Percentiles rank a stretch among this genome's conserved stretches.
phyloP scores from a whole-genome alignment of 2,113 vertebrate species.

The Nansenia antarctica region DNA sequence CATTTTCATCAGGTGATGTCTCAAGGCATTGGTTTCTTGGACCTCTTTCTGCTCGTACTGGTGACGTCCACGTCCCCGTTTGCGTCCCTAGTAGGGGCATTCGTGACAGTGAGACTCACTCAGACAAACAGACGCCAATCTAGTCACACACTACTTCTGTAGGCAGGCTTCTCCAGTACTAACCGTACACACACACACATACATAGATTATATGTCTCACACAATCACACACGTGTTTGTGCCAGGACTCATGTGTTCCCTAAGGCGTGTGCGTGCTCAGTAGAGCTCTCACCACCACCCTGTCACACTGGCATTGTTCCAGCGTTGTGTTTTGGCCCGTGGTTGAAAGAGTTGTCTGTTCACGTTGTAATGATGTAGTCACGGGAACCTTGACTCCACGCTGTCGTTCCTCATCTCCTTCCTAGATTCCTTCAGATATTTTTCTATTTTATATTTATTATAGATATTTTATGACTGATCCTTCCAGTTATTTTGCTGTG shows the following conservation, averaged over 20 bases:
- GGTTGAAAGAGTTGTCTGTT: conserved; percentile 68
- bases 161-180: too few relatives aligned
- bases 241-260: not conserved
- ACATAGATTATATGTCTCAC: not conserved
- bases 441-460: too few relatives aligned
- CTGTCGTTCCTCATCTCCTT: too few relatives aligned
- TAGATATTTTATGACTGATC: too few relatives aligned
- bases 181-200: not conserved
- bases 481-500: too few relatives aligned
- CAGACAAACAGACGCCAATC: not conserved
- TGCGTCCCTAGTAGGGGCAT: too few relatives aligned
- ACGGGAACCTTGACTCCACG: too few relatives aligned
- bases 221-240: not conserved
- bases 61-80: not conserved
- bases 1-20: not conserved
- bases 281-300: conserved; percentile 1
- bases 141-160: not conserved
- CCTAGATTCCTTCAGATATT: too few relatives aligned
- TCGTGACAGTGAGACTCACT: not conserved
- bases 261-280: conserved; percentile 20
- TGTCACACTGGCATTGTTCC: conserved; percentile 24
- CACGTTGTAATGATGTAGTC: too few relatives aligned
- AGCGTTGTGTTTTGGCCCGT: conserved; percentile 14
- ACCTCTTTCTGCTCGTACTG: not conserved
- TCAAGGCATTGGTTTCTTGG: not conserved